Evolutionary conservation across 2,113 vertebrate genomes (phyloP).

Genomic region (Zonotrichia leucophrys): DNA sequence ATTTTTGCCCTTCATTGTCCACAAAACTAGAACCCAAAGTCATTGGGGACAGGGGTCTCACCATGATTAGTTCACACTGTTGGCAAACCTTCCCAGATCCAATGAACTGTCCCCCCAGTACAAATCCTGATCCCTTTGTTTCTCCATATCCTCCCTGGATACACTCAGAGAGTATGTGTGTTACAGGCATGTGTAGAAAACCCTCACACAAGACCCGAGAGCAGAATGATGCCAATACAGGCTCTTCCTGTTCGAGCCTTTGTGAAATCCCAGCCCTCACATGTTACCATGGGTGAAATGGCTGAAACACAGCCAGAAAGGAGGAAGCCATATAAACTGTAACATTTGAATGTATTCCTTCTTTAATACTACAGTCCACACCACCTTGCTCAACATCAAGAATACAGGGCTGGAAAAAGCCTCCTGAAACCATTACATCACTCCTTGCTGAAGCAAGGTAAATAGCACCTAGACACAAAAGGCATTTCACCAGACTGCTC

Average conservation of each 20-base stretch:
- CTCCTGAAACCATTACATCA: not conserved
- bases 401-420: not conserved
- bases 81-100: not conserved
- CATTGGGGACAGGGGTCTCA: not conserved
- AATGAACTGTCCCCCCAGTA: not conserved
- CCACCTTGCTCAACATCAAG: not conserved
- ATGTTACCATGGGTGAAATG: accelerated
- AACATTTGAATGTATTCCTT: not conserved
- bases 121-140: not conserved
- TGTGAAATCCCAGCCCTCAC: not conserved
- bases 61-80: not conserved
- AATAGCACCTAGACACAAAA: not conserved
- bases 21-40: not conserved
- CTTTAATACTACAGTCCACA: not conserved
- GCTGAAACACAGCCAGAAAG: not conserved
- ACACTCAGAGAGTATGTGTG: not conserved
- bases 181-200: accelerated
- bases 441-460: not conserved
- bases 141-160: not conserved
- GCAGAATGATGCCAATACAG: not conserved
- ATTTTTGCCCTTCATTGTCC: not conserved
- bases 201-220: not conserved
- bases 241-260: not conserved
- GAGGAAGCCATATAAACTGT: not conserved
- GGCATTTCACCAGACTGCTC: not conserved